Evolutionary conservation across 1,140 invertebrate genomes (phyloP).

Genomic region (Lethrus apterus): DNA sequence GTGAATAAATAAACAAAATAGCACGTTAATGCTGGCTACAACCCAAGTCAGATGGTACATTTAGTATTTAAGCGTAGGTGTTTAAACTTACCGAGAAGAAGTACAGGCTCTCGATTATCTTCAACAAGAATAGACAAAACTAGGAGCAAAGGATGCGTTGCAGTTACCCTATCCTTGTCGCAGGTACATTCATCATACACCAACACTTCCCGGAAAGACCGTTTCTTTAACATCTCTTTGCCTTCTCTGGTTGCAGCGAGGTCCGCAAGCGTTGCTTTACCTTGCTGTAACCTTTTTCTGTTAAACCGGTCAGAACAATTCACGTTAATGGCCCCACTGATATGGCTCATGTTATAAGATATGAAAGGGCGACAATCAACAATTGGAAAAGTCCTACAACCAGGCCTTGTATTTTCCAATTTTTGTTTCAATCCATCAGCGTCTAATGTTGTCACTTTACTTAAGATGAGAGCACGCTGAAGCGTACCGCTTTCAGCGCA

Average conservation of each 20-base stretch:
- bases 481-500: conserved; percentile 49
- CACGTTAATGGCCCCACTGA: conserved; percentile 65
- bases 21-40: no score
- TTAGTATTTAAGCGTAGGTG: no score
- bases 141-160: conserved; percentile 56
- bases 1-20: no score
- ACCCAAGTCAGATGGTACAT: no score
- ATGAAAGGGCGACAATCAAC: conserved; percentile 69
- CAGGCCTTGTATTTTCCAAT: conserved; percentile 30
- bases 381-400: conserved; percentile 44
- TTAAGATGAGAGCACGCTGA: conserved; percentile 44
- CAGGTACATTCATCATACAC: conserved; percentile 62
- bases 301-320: conserved; percentile 70
- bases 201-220: conserved; percentile 53
- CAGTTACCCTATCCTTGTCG: conserved; percentile 52
- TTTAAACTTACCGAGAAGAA: conserved; percentile 65
- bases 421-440: conserved; percentile 37
- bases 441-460: conserved; percentile 36
- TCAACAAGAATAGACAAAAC: conserved; percentile 61
- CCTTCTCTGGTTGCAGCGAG: conserved; percentile 55
- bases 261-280: conserved; percentile 60
- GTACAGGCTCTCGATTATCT: conserved; percentile 59
- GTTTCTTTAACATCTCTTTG: conserved; percentile 55
- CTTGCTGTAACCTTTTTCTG: conserved; percentile 57
- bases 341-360: conserved; percentile 63